Percentiles rank a stretch among this genome's conserved stretches.
phyloP scores from a whole-genome alignment of 2,888 invertebrate species.

The Drosophila prostipennis region DNA sequence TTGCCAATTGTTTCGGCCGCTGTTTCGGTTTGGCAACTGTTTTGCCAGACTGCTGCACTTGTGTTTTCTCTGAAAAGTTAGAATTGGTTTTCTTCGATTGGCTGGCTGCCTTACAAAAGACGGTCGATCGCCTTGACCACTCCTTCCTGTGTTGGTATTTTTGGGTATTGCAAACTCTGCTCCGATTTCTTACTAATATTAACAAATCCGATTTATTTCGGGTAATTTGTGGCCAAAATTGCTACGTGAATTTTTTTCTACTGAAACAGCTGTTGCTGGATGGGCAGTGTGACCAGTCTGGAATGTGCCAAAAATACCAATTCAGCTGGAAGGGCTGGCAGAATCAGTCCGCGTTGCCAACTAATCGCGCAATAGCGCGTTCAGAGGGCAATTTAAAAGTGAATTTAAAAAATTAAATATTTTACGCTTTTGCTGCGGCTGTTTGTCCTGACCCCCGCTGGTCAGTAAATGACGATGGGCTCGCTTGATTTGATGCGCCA shows the following conservation, averaged over 20 bases:
- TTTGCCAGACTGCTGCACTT: conserved; percentile 54
- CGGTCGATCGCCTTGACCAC: not conserved
- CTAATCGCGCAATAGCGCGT: not conserved
- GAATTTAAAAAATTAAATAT: too few relatives aligned
- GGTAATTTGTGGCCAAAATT: conserved; percentile 47
- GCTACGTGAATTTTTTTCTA: conserved; percentile 43
- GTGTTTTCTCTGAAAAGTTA: conserved; percentile 46
- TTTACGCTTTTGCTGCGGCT: conserved; percentile 31
- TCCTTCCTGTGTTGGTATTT: not conserved
- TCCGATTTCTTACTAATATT: not conserved
- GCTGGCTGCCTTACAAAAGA: not conserved
- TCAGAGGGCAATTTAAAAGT: too few relatives aligned
- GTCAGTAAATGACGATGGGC: conserved; percentile 83
- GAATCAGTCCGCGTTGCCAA: not conserved
- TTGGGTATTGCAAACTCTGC: conserved; percentile 3
- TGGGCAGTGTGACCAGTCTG: conserved; percentile 8
- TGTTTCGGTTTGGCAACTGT: conserved; percentile 51
- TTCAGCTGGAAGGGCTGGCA: not conserved
- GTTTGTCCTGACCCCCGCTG: conserved; percentile 79
- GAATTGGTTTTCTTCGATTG: conserved; percentile 1
- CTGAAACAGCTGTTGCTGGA: conserved; percentile 48
- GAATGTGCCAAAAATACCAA: conserved; percentile 5
- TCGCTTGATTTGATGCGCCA: conserved; percentile 82
- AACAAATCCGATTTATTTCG: conserved; percentile 12
- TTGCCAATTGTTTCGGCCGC: conserved; percentile 55